These are phyloP conservation scores for Pandemis cinnamomeana DNA, from an alignment of 2,888 invertebrate genomes.

Conservation along the genomic window DNA sequence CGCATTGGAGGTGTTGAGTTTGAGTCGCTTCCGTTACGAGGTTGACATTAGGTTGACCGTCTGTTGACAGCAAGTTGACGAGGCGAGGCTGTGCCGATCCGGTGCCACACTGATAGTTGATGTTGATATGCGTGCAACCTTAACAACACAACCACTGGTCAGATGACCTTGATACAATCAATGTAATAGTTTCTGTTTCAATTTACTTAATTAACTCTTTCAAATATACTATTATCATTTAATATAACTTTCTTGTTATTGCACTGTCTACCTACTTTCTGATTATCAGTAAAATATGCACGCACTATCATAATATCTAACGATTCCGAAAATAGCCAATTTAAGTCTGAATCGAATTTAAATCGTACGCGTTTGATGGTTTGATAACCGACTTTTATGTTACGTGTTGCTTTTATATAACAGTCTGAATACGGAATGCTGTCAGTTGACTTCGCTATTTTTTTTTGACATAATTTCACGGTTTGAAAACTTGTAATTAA, in stretches of 20 bases:
- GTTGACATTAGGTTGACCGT: too few relatives aligned
- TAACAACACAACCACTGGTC: too few relatives aligned
- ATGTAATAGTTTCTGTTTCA: too few relatives aligned
- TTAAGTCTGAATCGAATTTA: neutral
- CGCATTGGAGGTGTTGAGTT: too few relatives aligned
- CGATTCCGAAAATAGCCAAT: neutral
- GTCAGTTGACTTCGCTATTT: conserved; percentile 19
- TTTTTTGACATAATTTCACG: conserved; percentile 40
- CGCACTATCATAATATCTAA: neutral
- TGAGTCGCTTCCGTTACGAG: too few relatives aligned
- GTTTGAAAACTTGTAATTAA: conserved; percentile 20
- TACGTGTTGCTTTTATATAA: conserved; percentile 32
- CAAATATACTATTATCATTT: neutral
- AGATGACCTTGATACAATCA: too few relatives aligned
- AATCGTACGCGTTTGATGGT: neutral
- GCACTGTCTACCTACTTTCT: neutral
- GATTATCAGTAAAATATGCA: neutral
- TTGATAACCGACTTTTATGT: conserved; percentile 11
- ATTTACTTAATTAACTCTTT: neutral
- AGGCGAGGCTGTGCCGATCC: too few relatives aligned
- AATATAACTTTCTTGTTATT: neutral
- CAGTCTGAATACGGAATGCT: conserved; percentile 40
- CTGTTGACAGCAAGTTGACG: too few relatives aligned
- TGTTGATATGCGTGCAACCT: too few relatives aligned
- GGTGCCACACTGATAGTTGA: too few relatives aligned